Conservation (phyloP, 2,888 invertebrate species). For the Oligia fasciuncula region DNA sequence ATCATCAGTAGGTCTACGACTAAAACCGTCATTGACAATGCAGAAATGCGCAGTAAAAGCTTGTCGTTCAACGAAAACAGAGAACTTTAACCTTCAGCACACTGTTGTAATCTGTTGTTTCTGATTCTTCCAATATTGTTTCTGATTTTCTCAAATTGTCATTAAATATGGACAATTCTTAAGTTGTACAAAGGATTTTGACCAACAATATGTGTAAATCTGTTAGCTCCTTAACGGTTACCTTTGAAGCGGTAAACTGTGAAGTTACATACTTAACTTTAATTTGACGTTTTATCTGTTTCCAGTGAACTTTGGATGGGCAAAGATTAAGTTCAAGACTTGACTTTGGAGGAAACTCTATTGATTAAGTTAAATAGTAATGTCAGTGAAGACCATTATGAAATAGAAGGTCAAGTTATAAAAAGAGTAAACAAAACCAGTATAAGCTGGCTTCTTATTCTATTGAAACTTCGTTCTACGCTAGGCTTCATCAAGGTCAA, state of each 20-base stretch:
- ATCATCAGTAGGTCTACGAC: too few relatives aligned
- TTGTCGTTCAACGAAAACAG: not conserved
- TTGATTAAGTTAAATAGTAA: not conserved
- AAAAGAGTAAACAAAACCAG: not conserved
- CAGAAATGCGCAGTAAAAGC: not conserved
- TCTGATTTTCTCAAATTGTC: too few relatives aligned
- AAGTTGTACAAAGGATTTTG: not conserved
- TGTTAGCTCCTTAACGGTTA: slow-evolving; percentile 43
- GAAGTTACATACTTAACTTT: slow-evolving; percentile 51
- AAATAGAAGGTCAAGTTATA: not conserved
- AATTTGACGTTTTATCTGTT: slow-evolving; percentile 63
- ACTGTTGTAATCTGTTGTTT: not conserved
- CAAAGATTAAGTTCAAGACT: slow-evolving; percentile 45
- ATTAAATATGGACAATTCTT: not conserved
- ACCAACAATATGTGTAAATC: slow-evolving; percentile 43
- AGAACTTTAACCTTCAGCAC: not conserved
- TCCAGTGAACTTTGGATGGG: slow-evolving; percentile 21
- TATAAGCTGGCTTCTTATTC: not conserved
- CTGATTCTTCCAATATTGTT: not conserved
- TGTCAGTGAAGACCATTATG: not conserved
- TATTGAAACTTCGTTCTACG: not conserved
- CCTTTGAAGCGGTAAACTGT: slow-evolving; percentile 54
- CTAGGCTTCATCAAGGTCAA: not conserved
- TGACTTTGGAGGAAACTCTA: not conserved
- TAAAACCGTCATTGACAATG: not conserved